phyloP scores from a whole-genome alignment of 2,113 vertebrate genomes.

The Pygoscelis antarcticus region DNA sequence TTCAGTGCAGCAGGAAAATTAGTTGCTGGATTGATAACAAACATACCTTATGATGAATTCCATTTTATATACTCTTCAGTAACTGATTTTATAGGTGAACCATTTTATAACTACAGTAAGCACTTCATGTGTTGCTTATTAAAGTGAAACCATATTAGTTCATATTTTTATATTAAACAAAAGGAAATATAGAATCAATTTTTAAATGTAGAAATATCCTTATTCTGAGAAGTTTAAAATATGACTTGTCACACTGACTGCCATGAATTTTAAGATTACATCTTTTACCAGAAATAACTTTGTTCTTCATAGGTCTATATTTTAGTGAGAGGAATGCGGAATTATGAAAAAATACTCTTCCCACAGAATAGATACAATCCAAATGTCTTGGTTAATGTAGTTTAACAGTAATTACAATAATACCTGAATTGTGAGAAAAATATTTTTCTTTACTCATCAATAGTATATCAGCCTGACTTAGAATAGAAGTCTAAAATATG shows the following conservation, averaged over 20 bases:
- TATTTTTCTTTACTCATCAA: neutral
- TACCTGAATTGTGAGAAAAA: neutral
- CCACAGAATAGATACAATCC: neutral
- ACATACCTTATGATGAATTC: neutral
- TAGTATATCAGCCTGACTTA: neutral
- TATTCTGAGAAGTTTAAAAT: neutral
- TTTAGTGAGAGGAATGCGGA: neutral
- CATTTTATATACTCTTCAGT: neutral
- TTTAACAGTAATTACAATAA: neutral
- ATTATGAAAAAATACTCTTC: neutral
- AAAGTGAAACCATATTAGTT: neutral
- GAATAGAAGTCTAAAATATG: neutral
- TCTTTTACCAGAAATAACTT: neutral
- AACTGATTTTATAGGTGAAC: neutral
- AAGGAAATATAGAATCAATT: neutral
- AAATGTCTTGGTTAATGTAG: neutral
- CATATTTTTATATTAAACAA: neutral
- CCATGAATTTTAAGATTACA: neutral
- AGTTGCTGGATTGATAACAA: conserved; percentile 18
- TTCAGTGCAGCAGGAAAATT: neutral
- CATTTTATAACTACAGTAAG: neutral
- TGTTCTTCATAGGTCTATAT: neutral
- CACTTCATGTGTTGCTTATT: neutral
- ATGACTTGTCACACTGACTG: neutral
- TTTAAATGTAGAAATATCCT: neutral